phyloP scores from a whole-genome alignment of 2,113 vertebrate species.

The Hydrolagus affinis region DNA sequence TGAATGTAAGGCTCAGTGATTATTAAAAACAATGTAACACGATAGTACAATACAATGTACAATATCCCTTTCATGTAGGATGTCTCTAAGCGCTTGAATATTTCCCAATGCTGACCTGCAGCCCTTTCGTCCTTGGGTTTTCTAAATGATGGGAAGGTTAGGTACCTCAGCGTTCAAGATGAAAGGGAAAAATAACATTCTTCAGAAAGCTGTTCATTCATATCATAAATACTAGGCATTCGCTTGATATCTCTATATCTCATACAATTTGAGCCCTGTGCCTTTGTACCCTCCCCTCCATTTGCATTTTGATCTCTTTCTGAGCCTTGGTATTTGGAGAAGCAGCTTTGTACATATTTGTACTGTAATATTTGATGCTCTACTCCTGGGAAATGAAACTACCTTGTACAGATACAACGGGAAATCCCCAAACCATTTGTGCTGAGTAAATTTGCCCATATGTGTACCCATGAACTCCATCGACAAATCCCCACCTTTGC shows the following conservation, averaged over 20 bases:
- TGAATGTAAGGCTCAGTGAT: background rate
- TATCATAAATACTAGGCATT: background rate
- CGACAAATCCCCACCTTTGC: no score
- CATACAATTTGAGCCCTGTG: background rate
- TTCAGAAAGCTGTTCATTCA: background rate
- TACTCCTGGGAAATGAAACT: background rate
- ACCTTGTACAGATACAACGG: background rate
- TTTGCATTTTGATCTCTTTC: background rate
- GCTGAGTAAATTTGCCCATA: background rate
- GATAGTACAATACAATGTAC: background rate
- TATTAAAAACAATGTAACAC: background rate
- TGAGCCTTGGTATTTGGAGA: background rate
- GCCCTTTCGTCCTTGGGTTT: background rate
- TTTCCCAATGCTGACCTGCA: background rate
- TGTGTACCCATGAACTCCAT: no score
- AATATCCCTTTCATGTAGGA: background rate
- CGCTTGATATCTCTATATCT: background rate
- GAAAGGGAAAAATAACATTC: background rate
- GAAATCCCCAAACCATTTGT: background rate
- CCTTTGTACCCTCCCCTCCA: background rate
- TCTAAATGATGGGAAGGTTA: background rate
- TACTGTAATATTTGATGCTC: background rate
- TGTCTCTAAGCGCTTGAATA: no score
- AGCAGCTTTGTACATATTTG: background rate
- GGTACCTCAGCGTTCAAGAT: background rate